phyloP scores from a whole-genome alignment of 92 coral and sea anemone genomes.

The Desmophyllum pertusum region DNA sequence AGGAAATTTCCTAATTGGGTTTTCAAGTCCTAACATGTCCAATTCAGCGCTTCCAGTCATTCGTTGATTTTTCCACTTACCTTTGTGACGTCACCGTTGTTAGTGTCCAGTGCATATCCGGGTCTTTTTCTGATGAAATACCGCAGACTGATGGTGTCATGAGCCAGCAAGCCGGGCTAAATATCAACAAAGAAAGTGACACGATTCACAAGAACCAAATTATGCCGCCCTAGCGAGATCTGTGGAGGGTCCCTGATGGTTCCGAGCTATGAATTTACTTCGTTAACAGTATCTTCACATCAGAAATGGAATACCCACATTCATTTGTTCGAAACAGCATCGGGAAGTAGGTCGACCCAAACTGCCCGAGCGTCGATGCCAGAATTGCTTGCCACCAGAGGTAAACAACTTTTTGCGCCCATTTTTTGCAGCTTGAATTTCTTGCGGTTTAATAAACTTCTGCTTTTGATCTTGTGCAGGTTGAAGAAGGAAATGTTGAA shows the following conservation, averaged over 20 bases:
- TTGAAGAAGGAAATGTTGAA: constrained; percentile 96
- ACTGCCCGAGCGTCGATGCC: constrained; percentile 70
- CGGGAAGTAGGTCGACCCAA: constrained; percentile 47
- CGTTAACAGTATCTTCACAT: neutral
- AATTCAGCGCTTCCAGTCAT: neutral
- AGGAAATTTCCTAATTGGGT: neutral
- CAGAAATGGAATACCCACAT: constrained; percentile 77
- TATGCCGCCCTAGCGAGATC: constrained; percentile 4
- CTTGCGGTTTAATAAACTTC: neutral
- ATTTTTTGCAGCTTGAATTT: neutral
- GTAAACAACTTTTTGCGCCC: constrained; percentile 41
- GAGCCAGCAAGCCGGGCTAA: constrained; percentile 28
- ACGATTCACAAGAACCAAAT: constrained; percentile 1
- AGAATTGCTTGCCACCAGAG: constrained; percentile 89
- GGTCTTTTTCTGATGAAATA: constrained; percentile 87
- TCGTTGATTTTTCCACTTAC: neutral
- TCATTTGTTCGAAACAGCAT: constrained; percentile 62
- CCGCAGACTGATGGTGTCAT: constrained; percentile 76
- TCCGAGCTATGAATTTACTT: constrained; percentile 5
- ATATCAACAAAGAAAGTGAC: constrained; percentile 53
- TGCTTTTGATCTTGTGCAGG: constrained; percentile 46
- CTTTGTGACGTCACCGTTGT: constrained; percentile 18
- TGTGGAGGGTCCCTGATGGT: constrained; percentile 27
- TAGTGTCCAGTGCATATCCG: constrained; percentile 48
- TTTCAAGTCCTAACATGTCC: neutral